Evolutionary conservation across 2,888 invertebrate genomes (phyloP), one percentile per base, ranked within the genome.

Genomic region (Rugalucina vietnamica): DNA sequence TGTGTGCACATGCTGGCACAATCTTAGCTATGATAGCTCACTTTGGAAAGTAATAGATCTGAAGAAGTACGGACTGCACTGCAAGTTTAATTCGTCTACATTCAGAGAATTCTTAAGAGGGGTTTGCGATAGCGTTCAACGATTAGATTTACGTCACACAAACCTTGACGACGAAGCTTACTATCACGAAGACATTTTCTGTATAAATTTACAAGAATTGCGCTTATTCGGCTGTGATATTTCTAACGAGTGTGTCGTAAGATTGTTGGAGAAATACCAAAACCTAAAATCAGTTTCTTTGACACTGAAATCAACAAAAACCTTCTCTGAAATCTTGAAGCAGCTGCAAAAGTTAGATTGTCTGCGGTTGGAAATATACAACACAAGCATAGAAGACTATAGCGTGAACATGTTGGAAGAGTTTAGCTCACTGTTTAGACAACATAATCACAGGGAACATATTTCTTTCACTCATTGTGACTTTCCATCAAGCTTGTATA

Each of bases 1-100:
- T 36, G 86, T 88, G 0, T 90, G 90, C 76, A 81, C 32, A 24
- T n/a, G 78, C 18, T 89, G 89, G 90, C 57, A 88, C 65, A 76
- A 72, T 14, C 83, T 89, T 3, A 89, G 88, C 24, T 81, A 82
- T 43, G 84, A 89, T 70, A 80, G 79, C 18, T 60, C 70, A 29
- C 83, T 89, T 5, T 90, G 89, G 89, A 85, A 82, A 75, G 69
- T 34, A 1, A 50, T 90, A 32, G 75, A 86, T 54, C 65, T 88
- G 37, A 57, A 76, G 12, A 73, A 78, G 21, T 82, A 81, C 43
- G 65, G 34, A 12, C 54, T 37, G 2, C 65, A 87, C 14, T 69
- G 79, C 27, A 65, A 70, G 36, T 81, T 89, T 60, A 80, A 79
- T 21, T 72, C 87, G 34, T 60, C 71, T 18, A 76, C 79, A 29